Evolutionary conservation across 2,888 invertebrate species (phyloP), one percentile per base, ranked within the genome.

Genomic region (Aporophyla lueneburgensis): DNA sequence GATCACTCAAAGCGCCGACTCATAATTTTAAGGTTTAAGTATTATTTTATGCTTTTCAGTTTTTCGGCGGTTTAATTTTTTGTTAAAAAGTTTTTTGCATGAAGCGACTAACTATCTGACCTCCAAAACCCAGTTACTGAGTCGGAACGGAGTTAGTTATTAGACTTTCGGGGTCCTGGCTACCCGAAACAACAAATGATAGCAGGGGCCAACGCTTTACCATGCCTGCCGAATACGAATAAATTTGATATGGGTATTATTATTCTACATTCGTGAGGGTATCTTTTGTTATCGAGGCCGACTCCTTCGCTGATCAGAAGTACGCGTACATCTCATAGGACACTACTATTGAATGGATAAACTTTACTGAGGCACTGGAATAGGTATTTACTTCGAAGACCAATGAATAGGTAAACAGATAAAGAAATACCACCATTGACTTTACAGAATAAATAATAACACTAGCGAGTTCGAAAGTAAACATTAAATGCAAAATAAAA

Each of bases 281-380:
- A 71, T 19, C 4, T 71, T 71, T 71, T 53, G n/a, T n/a, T 71
- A 16, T n/a, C 9, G 12, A 27, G 16, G 24, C n/a, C 21, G 5
- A n/a, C 46, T 49, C 0, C n/a, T 49, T 33, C 4, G 14, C 27
- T 24, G 19, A 9, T 9, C 49, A 66, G 27, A 70, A 16, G 21
- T 10, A 33, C 21, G 27, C 43, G 5, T 19, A 33, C 3, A 53
- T 19, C 46, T 46, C n/a, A 9, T 72, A n/a, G 4, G 33, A 33
- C 14, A 69, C 19, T 7, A 14, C 19, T 7, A 4, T n/a, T n/a
- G 4, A 21, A 33, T 19, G 2, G 16, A n/a, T 33, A 12, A 33
- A n/a, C 5, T 74, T 21, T 51, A 40, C 40, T 14, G 78, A 83
- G 83, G 83, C 71, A 71, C 75, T 4, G 75, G 83, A 78, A 83